Percentiles rank a stretch among this genome's conserved stretches.
These are phyloP conservation scores for Phataginus tricuspis DNA, from an alignment of 2,797 vertebrate species.

Conservation along the genomic window DNA sequence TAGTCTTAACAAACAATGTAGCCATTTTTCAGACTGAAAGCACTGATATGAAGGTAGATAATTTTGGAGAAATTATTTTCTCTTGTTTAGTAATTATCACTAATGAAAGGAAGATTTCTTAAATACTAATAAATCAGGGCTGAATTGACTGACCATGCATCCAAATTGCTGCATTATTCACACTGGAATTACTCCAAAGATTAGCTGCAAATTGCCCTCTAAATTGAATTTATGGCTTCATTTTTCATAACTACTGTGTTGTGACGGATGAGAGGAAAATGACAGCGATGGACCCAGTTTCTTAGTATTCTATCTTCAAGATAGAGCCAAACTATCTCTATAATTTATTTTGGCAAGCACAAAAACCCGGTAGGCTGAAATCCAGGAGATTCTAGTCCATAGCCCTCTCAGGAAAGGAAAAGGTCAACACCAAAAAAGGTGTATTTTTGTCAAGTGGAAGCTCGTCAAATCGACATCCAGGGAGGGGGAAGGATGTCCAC, in stretches of 20 bases:
- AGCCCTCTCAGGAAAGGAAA: slow-evolving; percentile 54
- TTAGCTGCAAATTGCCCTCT: slow-evolving; percentile 90
- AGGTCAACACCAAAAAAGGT: slow-evolving; percentile 9
- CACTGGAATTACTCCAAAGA: slow-evolving; percentile 90
- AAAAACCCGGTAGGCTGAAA: slow-evolving; percentile 81
- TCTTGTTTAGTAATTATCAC: slow-evolving; percentile 87
- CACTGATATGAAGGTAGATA: slow-evolving; percentile 81
- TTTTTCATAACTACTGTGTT: slow-evolving; percentile 89
- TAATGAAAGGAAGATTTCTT: slow-evolving; percentile 87
- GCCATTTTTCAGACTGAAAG: slow-evolving; percentile 77
- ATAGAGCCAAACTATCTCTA: slow-evolving; percentile 83
- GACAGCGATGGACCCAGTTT: slow-evolving; percentile 86
- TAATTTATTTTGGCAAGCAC: slow-evolving; percentile 85
- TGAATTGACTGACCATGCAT: slow-evolving; percentile 89
- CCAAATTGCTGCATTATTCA: slow-evolving; percentile 90
- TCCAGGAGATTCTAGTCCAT: slow-evolving; percentile 71
- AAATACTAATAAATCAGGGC: slow-evolving; percentile 89
- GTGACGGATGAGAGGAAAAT: slow-evolving; percentile 88
- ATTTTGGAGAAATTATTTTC: slow-evolving; percentile 86
- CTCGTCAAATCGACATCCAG: slow-evolving; percentile 65
- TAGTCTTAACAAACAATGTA: slow-evolving; percentile 82
- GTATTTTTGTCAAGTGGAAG: slow-evolving; percentile 69
- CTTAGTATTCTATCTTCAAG: slow-evolving; percentile 78
- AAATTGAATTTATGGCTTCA: slow-evolving; percentile 91
- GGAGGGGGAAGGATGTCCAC: slow-evolving; percentile 25